phyloP scores from a whole-genome alignment of 1,140 invertebrate genomes.

The Danaus plexippus region DNA sequence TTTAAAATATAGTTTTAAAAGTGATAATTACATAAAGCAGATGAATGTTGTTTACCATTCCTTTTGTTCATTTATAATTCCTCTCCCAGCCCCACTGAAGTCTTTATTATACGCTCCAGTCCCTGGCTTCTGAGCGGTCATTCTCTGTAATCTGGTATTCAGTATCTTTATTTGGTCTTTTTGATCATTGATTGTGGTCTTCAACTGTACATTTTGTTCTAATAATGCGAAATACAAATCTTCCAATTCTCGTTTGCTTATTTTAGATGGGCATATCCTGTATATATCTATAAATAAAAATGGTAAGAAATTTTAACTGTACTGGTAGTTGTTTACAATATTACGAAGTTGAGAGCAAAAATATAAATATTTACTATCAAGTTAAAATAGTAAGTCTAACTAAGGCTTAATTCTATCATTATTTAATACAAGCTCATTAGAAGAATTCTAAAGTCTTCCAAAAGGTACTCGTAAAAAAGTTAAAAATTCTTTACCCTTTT shows the following conservation, averaged over 20 bases:
- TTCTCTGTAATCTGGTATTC: conserved; percentile 46
- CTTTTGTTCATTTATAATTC: conserved; percentile 45
- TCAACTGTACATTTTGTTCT: conserved; percentile 47
- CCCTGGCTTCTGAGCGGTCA: conserved; percentile 28
- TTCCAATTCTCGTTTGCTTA: conserved; percentile 51
- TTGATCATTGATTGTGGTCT: conserved; percentile 45
- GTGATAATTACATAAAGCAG: no score
- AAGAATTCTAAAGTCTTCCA: no score
- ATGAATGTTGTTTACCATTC: conserved; percentile 33
- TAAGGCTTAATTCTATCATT: no score
- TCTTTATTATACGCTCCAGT: conserved; percentile 27
- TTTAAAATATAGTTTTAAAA: no score
- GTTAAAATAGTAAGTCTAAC: no score
- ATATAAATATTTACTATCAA: no score
- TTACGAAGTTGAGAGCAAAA: no score
- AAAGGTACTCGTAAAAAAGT: neutral
- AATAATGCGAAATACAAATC: conserved; percentile 49
- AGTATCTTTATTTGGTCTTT: conserved; percentile 42
- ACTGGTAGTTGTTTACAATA: no score
- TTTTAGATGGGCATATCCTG: conserved; percentile 43
- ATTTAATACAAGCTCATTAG: no score
- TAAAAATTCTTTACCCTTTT: conserved; percentile 16
- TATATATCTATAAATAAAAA: conserved; percentile 32
- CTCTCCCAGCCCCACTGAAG: conserved; percentile 33
- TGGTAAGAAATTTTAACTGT: neutral